Evolutionary conservation across 1,140 invertebrate genomes (phyloP).

Genomic region (Zaprionus ghesquierei): DNA sequence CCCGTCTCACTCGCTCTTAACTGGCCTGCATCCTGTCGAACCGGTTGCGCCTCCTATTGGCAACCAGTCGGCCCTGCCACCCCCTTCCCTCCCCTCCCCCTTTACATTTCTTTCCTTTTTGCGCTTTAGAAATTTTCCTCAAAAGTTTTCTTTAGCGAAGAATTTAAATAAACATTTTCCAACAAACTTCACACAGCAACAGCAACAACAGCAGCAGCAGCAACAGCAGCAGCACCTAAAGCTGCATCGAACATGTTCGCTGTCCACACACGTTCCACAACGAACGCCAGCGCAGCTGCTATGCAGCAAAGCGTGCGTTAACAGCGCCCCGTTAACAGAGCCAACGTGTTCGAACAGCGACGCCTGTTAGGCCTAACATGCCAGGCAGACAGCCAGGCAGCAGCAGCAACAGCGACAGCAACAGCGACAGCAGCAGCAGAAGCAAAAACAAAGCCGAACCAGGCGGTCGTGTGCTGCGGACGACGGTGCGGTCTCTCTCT

Average conservation of each 20-base stretch:
- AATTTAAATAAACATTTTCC: background rate
- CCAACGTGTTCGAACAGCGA: background rate
- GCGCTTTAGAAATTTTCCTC: background rate
- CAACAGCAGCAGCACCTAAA: no score
- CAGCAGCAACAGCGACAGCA: constrained; percentile 4
- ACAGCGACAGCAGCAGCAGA: constrained; percentile 23
- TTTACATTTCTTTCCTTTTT: background rate
- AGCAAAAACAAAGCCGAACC: constrained; percentile 43
- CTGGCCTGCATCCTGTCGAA: constrained; percentile 63
- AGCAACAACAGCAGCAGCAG: background rate
- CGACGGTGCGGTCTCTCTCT: constrained; percentile 22
- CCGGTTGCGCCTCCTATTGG: constrained; percentile 49
- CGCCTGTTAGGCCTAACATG: background rate
- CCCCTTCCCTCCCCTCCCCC: background rate
- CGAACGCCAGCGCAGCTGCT: constrained; percentile 9
- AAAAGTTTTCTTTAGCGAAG: background rate
- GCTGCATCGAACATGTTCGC: background rate
- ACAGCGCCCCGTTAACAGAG: constrained; percentile 20
- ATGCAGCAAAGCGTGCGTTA: background rate
- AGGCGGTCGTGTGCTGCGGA: constrained; percentile 43
- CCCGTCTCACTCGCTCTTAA: constrained; percentile 1
- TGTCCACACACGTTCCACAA: constrained; percentile 32
- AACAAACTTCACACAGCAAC: background rate
- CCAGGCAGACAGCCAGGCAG: background rate
- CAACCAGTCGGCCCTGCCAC: no score